Evolutionary conservation across 2,888 invertebrate species (phyloP).

Genomic region (Parasteatoda lunata): DNA sequence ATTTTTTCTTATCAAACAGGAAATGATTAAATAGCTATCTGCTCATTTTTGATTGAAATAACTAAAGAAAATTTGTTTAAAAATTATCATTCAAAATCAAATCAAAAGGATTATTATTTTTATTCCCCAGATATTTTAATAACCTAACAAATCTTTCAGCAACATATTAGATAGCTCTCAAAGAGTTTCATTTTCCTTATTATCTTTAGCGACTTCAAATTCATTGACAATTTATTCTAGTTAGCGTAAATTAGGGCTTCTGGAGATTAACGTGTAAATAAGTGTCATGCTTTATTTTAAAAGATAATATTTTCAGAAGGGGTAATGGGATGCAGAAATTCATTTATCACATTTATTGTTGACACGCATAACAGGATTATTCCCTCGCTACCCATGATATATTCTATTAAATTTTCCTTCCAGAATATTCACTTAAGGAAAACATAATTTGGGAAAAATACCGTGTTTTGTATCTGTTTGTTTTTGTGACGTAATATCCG

Average conservation of each 20-base stretch:
- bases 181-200: not conserved
- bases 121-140: too few relatives aligned
- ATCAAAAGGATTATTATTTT: too few relatives aligned
- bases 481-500: too few relatives aligned
- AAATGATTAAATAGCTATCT: too few relatives aligned
- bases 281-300: slow-evolving; percentile 33
- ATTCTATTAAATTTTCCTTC: not conserved
- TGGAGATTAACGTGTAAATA: slow-evolving; percentile 6
- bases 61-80: too few relatives aligned
- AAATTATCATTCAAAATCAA: too few relatives aligned
- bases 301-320: slow-evolving; percentile 2
- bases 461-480: not conserved
- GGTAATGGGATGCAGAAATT: not conserved
- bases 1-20: too few relatives aligned
- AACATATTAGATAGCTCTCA: not conserved
- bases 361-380: not conserved
- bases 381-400: not conserved
- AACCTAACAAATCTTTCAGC: too few relatives aligned
- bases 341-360: slow-evolving; percentile 6
- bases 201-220: not conserved
- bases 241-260: slow-evolving; percentile 14
- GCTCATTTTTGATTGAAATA: too few relatives aligned
- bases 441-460: not conserved
- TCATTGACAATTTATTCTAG: slow-evolving; percentile 9
- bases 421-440: not conserved